A percentile compares a stretch with the other conserved stretches of the same genome.
Conservation (phyloP, 2,797 vertebrate genomes). For the Gallirallus australis region DNA sequence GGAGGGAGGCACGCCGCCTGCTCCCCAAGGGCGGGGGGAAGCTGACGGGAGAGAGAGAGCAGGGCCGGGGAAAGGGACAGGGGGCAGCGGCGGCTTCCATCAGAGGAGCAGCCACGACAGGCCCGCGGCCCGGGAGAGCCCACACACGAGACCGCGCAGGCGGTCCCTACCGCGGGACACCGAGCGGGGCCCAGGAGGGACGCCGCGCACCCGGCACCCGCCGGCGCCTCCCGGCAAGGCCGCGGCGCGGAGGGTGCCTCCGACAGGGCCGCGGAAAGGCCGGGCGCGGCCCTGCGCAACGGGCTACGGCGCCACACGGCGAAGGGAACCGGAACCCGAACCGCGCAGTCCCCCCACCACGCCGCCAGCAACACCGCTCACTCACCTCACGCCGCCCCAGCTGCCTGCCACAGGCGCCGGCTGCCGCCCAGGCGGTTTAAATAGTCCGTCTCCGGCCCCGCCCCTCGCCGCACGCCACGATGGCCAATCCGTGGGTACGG, state of each 20-base stretch:
- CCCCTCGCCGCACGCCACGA: accelerated
- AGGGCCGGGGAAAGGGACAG: accelerated
- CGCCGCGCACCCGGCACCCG: neutral
- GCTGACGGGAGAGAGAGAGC: accelerated
- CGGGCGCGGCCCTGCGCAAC: neutral
- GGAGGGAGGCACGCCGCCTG: accelerated
- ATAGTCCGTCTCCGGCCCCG: accelerated
- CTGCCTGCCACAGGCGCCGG: accelerated
- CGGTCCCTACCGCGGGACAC: neutral
- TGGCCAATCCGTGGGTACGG: neutral
- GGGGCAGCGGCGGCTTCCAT: too few relatives aligned
- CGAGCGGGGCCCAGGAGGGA: neutral
- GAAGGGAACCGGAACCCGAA: too few relatives aligned
- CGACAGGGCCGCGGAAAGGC: accelerated
- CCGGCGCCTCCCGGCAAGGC: neutral
- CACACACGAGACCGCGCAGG: neutral
- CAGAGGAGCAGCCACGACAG: neutral
- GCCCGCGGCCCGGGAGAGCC: too few relatives aligned
- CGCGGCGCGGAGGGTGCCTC: too few relatives aligned
- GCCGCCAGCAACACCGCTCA: accelerated
- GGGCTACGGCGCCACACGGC: accelerated
- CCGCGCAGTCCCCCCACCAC: accelerated
- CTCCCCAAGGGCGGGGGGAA: accelerated
- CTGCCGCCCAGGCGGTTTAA: accelerated
- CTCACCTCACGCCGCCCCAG: accelerated